Base-by-base conservation (phyloP, 2,113 vertebrate species). In the Mormoops blainvillei region DNA sequence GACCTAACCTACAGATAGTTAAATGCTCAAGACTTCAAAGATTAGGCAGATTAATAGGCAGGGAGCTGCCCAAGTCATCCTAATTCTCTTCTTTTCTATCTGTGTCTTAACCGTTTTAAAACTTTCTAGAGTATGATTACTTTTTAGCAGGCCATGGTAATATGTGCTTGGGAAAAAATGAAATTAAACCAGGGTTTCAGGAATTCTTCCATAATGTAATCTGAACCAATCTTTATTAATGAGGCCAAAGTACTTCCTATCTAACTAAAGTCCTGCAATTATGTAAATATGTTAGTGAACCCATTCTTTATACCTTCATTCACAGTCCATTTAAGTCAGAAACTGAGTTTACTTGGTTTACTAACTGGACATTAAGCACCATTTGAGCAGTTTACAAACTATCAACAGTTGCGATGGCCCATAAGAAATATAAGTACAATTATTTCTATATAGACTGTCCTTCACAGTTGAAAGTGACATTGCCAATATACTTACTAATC, bases 221-320 rank as follows among this genome's bases (percentile, higher is more conserved):
- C 85, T 96, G 94, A 98, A 97, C 94, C 91, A 91, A 97, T 95
- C 89, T 94, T 98, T 98, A 98, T 98, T 98, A 98, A 98, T 93
- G 98, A 98, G 96, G 91, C 95, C 97, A 98, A 98, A 97, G 94
- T 97, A 97, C 91, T 82, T 91, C 50, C 97, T 97, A 96, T 98
- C 97, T 96, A 98, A 98, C 94, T 98, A 96, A 98, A 98, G 98
- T 98, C 65, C 56, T 96, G 96, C 97, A 97, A 96, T 97, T 98
- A 97, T 96, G 98, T 98, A 98, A 98, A 98, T 98, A 97, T 97
- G 97, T 95, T 98, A 98, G 97, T 97, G 97, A 98, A 98, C 97
- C 97, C 91, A 94, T 97, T 97, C 97, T 98, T 98, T 98, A 98
- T 98, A 97, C 82, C 93, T 98, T 98, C 98, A 98, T 98, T 98